A percentile compares a stretch with the other conserved stretches of the same genome.
Conservation (phyloP, 1,140 invertebrate genomes). For the Glossosoma conforme region DNA sequence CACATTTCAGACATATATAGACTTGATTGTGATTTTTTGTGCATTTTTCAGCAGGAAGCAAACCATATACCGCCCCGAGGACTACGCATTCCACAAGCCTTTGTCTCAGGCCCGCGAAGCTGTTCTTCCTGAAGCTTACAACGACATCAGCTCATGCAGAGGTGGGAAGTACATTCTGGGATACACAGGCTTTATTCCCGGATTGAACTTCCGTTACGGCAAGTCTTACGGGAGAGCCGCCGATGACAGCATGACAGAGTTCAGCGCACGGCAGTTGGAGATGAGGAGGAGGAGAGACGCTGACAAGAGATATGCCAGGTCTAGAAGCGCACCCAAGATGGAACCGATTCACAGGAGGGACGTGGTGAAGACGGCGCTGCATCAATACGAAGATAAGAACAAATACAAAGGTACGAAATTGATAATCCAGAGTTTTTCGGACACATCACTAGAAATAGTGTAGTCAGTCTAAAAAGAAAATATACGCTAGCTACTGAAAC, state of each 20-base stretch:
- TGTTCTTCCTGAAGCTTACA: slow-evolving; percentile 42
- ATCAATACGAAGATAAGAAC: slow-evolving; percentile 46
- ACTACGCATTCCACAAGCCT: slow-evolving; percentile 24
- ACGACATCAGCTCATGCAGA: slow-evolving; percentile 42
- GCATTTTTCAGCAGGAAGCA: slow-evolving; percentile 35
- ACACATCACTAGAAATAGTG: too few relatives aligned
- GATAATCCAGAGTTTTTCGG: too few relatives aligned
- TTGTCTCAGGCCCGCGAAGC: slow-evolving; percentile 36
- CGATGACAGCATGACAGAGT: slow-evolving; percentile 63
- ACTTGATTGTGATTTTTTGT: too few relatives aligned
- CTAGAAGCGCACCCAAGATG: slow-evolving; percentile 51
- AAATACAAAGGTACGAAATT: slow-evolving; percentile 50
- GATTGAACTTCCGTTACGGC: slow-evolving; percentile 55
- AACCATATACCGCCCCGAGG: slow-evolving; percentile 36
- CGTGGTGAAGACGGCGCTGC: slow-evolving; percentile 47
- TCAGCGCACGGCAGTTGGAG: slow-evolving; percentile 53
- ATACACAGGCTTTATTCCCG: slow-evolving; percentile 57
- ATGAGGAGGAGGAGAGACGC: slow-evolving; percentile 48
- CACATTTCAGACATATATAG: too few relatives aligned
- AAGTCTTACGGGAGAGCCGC: slow-evolving; percentile 64
- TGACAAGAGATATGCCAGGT: slow-evolving; percentile 46
- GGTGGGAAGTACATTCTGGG: slow-evolving; percentile 59
- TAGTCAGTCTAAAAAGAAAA: too few relatives aligned
- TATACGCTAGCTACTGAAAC: too few relatives aligned
- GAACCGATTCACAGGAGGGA: slow-evolving; percentile 49